Evolutionary conservation across 2,888 invertebrate genomes (phyloP).

Genomic region (Dasypogon diadema): DNA sequence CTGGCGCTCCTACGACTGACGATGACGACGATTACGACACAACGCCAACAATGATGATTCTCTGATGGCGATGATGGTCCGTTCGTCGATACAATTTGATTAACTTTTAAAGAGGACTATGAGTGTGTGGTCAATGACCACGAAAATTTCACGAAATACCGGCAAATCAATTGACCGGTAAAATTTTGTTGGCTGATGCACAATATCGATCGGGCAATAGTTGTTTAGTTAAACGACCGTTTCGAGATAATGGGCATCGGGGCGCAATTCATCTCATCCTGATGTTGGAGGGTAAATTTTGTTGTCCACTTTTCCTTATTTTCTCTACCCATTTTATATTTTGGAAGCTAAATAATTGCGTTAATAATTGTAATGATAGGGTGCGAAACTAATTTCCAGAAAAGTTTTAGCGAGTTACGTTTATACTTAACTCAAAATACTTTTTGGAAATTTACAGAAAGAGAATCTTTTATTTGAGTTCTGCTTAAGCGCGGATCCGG

Average conservation of each 20-base stretch:
- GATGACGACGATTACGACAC: constrained; percentile 8
- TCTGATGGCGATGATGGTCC: constrained; percentile 2
- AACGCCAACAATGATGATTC: background rate
- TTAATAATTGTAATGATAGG: too few species aligned
- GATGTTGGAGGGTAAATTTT: too few species aligned
- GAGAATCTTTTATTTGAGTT: too few species aligned
- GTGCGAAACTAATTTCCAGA: too few species aligned
- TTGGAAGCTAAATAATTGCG: too few species aligned
- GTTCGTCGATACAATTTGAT: constrained; percentile 24
- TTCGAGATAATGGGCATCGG: background rate
- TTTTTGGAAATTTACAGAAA: too few species aligned
- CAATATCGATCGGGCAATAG: background rate
- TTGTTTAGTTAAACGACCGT: background rate
- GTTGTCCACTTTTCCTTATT: too few species aligned
- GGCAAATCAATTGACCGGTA: constrained; percentile 40
- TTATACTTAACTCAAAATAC: too few species aligned
- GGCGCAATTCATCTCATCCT: too few species aligned
- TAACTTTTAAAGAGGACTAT: constrained; percentile 39
- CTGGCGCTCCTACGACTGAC: background rate
- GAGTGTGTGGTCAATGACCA: constrained; percentile 32
- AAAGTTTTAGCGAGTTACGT: too few species aligned
- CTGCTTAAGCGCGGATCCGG: too few species aligned
- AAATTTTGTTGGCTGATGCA: background rate
- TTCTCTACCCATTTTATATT: too few species aligned
- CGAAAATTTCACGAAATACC: constrained; percentile 31